Base-by-base conservation (phyloP, 2,113 vertebrate species). In the Alligator mississippiensis region DNA sequence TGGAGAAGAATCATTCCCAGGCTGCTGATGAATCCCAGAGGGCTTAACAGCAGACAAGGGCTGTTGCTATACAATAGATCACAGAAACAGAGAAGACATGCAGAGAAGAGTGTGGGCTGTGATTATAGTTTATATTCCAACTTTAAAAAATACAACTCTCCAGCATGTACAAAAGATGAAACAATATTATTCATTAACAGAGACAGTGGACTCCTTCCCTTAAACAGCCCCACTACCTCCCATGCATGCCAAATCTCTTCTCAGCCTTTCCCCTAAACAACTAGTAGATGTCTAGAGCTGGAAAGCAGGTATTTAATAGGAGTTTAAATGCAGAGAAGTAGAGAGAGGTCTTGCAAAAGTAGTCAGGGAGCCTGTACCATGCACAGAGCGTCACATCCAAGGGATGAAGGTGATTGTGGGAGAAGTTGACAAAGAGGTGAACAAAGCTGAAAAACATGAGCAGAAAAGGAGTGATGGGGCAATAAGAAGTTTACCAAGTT, bases 231-330 rank as follows among this genome's bases (percentile, higher is more conserved):
- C 54, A 47, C 17, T 74, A 19, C 82, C 64, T 64, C 74, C 72
- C 30, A 76, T 10, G 9, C 70, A n/a, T 2, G 19, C 83, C 78
- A 84, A 34, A n/a, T 6, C 68, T 30, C 68, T 34, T 70, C 68
- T 22, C 30, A 72, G 18, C n/a, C 68, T 34, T n/a, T 19, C 68
- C n/a, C 30, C n/a, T 19, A 21, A 8, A 34, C 58, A 91, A 57
- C 14, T 0, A 1, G 68, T 0, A 47, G 22, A 80, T 64, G 5
- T 0, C 64, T 28, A 34, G 66, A 34, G 66, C 18, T 21, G 66
- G 18, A 34, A 19, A 19, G 18, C 17, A 30, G 30, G 18, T 21
- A 15, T 9, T 15, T n/a, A 68, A 68, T 15, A 30, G 64, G 64
- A n/a, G 30, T 17, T 68, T 8, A 34, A 11, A 11, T n/a, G n/a